Percentiles rank a stretch among this genome's conserved stretches.
Conservation (phyloP, 2,888 invertebrate genomes). For the Thymelicus lineola region DNA sequence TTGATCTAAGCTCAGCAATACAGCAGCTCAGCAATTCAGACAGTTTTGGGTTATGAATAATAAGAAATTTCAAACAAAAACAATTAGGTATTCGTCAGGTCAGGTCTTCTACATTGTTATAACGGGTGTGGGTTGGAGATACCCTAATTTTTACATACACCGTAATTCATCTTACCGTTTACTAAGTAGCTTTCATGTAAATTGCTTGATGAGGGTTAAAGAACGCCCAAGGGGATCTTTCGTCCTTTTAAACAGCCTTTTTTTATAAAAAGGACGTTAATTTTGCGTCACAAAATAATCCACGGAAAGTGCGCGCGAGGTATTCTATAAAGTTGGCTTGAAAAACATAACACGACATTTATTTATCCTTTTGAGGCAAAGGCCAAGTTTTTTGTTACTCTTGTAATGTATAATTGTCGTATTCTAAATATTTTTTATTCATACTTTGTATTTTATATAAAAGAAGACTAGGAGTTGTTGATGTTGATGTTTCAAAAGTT, state of each 20-base stretch:
- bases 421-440: background rate
- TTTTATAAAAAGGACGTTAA: slow-evolving; percentile 45
- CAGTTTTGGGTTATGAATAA: too few species aligned
- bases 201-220: slow-evolving; percentile 50
- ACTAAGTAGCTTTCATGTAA: slow-evolving; percentile 49
- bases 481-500: too few species aligned
- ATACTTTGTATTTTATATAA: too few species aligned
- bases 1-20: too few species aligned
- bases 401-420: background rate
- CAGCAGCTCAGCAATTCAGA: too few species aligned
- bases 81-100: too few species aligned
- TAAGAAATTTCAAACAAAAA: too few species aligned
- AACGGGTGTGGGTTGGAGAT: background rate
- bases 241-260: slow-evolving; percentile 47
- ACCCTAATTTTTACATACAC: slow-evolving; percentile 44
- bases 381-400: slow-evolving; percentile 20
- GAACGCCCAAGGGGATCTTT: slow-evolving; percentile 44
- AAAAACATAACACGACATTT: slow-evolving; percentile 25
- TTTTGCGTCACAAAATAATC: slow-evolving; percentile 39
- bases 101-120: background rate
- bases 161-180: slow-evolving; percentile 45
- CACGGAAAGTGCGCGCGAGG: slow-evolving; percentile 23
- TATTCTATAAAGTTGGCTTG: slow-evolving; percentile 33
- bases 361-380: slow-evolving; percentile 21
- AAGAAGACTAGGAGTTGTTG: too few species aligned